Evolutionary conservation across 2,113 vertebrate species (phyloP).

Genomic region (Actenoides lindsayi): DNA sequence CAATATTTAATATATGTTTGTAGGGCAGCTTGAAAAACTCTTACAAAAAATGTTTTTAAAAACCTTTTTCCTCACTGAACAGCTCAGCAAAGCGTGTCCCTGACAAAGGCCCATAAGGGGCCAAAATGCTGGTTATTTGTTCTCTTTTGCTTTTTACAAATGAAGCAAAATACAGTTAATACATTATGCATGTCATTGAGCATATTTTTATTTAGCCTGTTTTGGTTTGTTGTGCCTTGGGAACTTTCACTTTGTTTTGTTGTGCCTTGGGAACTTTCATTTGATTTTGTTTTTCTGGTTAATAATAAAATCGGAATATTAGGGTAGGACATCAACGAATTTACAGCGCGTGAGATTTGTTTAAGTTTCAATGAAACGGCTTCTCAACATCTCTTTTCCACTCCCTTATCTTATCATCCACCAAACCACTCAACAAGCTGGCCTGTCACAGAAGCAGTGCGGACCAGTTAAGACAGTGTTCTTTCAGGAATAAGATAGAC

Average conservation of each 20-base stretch:
- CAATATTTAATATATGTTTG: background rate
- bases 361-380: background rate
- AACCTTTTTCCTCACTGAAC: background rate
- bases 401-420: constrained; percentile 6
- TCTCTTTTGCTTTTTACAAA: constrained; percentile 61
- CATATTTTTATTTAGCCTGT: constrained; percentile 27
- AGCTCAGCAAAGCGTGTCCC: background rate
- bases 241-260: constrained; percentile 41
- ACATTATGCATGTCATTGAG: constrained; percentile 49
- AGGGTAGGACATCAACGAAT: background rate
- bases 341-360: background rate
- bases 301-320: constrained; percentile 35
- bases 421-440: background rate
- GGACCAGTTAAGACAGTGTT: background rate
- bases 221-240: constrained; percentile 31
- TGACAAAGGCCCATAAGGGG: background rate
- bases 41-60: background rate
- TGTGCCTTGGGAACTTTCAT: constrained; percentile 43
- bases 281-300: constrained; percentile 27
- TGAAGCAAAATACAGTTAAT: constrained; percentile 63
- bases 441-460: background rate
- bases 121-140: constrained; percentile 46
- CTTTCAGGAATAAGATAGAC: background rate
- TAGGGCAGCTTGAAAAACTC: background rate
- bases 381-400: background rate